These are phyloP conservation scores for Protaetia brevitarsis DNA, from an alignment of 1,140 invertebrate genomes.

Conservation along the genomic window DNA sequence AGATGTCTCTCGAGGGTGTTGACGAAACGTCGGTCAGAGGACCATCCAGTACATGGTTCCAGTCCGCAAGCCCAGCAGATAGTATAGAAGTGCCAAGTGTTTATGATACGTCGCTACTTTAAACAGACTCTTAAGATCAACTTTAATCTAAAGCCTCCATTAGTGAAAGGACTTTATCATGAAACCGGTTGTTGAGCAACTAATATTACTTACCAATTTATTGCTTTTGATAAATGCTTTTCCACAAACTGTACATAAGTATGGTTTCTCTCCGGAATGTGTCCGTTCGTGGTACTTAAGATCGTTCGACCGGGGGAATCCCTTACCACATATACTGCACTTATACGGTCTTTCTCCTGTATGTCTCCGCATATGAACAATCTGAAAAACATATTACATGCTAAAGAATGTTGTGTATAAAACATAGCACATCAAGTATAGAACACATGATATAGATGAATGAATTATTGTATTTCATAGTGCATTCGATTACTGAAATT, in stretches of 20 bases:
- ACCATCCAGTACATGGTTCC: too few species aligned
- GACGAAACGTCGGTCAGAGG: too few species aligned
- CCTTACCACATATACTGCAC: constrained; percentile 62
- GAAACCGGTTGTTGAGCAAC: neutral
- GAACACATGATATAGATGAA: too few species aligned
- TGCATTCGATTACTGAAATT: neutral
- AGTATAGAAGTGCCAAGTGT: too few species aligned
- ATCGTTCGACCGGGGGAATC: constrained; percentile 62
- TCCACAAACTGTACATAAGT: constrained; percentile 60
- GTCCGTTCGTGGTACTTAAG: constrained; percentile 58
- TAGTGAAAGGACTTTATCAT: constrained; percentile 34
- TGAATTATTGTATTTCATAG: neutral
- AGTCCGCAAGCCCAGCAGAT: too few species aligned
- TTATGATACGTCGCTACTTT: too few species aligned
- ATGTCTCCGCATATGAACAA: constrained; percentile 59
- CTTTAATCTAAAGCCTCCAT: constrained; percentile 45
- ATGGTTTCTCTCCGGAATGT: constrained; percentile 59
- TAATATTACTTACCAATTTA: constrained; percentile 43
- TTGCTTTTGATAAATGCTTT: constrained; percentile 54
- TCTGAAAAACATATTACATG: constrained; percentile 43
- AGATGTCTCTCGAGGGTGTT: too few species aligned
- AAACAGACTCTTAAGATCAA: too few species aligned
- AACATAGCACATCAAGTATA: too few species aligned
- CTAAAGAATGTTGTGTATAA: too few species aligned
- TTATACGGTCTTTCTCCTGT: constrained; percentile 58